Evolutionary conservation across 2,888 invertebrate species (phyloP), one percentile per base, ranked within the genome.

Genomic region (Drosophila basisetae): DNA sequence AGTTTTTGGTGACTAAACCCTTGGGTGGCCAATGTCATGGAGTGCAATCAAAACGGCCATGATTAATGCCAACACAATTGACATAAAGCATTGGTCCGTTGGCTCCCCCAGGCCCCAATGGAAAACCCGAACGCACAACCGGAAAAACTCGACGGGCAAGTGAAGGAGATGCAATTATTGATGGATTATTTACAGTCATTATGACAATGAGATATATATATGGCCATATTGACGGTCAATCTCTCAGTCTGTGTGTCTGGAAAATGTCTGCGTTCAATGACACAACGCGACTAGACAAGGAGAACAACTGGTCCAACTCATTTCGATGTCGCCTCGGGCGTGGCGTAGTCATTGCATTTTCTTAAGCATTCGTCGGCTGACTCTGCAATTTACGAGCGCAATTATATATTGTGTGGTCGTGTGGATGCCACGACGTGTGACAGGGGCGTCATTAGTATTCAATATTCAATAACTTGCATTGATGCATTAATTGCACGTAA

Each of bases 151-250:
- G 68, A 70, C 49, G 56, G 13, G 25, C 35, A 55, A 68, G 64
- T 73, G 81, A 74, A 76, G 75, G 71, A 73, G 84, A 84, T 89
- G 87, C 91, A 91, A 91, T 87, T 87, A 87, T 87, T 91, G 87
- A 87, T 87, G 88, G 87, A 87, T 90, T 87, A 91, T 91, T 87
- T 87, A 87, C 87, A 91, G 91, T 84, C 91, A 91, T 87, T 87
- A 87, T 87, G 87, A 89, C 91, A 89, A 76, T 87, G 91, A 87
- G 87, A 82, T 82, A 83, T 89, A 83, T 89, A 80, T 78, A 84
- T 90, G 88, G 78, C 76, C 88, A 71, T 77, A 77, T 13, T 77
- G 85, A 73, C 86, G 68, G 68, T 39, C 59, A 53, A 39, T 39
- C 22, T 33, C 37, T 41, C 75, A 25, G 54, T 52, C 54, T 56